Evolutionary conservation across 1,140 invertebrate genomes (phyloP).

Genomic region (Macrostomum lignano): DNA sequence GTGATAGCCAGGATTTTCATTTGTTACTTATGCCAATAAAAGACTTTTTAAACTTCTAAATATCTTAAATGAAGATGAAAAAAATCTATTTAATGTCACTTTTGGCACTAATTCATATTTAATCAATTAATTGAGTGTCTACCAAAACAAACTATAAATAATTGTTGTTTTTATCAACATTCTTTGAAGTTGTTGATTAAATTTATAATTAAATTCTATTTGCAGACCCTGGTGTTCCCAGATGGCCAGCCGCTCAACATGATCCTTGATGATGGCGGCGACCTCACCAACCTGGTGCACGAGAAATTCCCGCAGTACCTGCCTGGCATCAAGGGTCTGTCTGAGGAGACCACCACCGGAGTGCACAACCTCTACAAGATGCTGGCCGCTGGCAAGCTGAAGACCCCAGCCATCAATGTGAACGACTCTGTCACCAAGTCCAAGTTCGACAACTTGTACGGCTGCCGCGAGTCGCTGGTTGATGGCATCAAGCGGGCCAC

Average conservation of each 20-base stretch:
- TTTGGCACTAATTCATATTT: no score
- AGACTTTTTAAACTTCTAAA: no score
- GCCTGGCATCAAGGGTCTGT: conserved; percentile 51
- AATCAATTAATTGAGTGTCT: no score
- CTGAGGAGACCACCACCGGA: conserved; percentile 94
- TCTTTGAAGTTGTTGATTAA: no score
- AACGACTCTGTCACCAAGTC: conserved; percentile 96
- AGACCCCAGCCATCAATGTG: conserved; percentile 80
- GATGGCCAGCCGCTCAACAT: conserved; percentile 61
- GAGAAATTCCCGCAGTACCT: conserved; percentile 62
- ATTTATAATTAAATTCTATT: no score
- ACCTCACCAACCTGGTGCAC: conserved; percentile 78
- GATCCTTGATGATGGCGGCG: conserved; percentile 96
- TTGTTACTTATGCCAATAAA: no score
- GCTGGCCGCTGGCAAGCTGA: conserved; percentile 54
- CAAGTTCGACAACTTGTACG: conserved; percentile 98
- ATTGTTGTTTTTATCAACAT: no score
- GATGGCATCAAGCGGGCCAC: conserved; percentile 96
- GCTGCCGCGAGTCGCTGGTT: conserved; percentile 79
- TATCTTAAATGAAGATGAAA: no score
- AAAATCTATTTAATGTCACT: no score
- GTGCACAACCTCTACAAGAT: conserved; percentile 92
- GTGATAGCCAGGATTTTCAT: no score
- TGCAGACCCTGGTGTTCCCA: conserved; percentile 33
- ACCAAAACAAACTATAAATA: no score